A percentile compares a stretch with the other conserved stretches of the same genome.
Conservation (phyloP, 2,797 vertebrate genomes). For the Argya squamiceps region DNA sequence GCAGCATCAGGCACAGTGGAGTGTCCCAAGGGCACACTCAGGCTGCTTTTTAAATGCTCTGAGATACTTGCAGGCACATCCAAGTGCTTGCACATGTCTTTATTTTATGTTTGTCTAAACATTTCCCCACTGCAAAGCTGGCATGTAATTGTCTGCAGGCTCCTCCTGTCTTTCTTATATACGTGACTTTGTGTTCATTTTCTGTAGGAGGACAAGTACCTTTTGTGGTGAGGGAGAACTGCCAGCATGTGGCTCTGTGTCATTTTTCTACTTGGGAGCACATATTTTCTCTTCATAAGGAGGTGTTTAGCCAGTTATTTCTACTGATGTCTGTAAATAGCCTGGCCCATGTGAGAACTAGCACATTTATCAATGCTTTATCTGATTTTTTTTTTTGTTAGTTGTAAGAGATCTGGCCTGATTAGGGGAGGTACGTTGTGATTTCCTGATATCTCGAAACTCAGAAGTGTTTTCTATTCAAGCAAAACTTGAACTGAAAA, state of each 20-base stretch:
- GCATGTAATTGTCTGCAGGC: neutral
- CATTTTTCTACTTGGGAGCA: neutral
- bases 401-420: neutral
- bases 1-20: neutral
- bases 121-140: neutral
- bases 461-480: slow-evolving; percentile 4
- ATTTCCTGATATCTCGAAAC: slow-evolving; percentile 29
- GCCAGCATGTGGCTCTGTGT: neutral
- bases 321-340: neutral
- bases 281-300: neutral
- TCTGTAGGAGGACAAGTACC: neutral
- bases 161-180: neutral
- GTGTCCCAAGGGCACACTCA: neutral
- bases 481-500: neutral
- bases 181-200: neutral
- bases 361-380: neutral
- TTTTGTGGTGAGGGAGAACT: neutral
- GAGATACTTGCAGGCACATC: neutral
- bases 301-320: neutral
- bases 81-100: neutral
- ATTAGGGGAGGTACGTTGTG: neutral
- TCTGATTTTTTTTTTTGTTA: neutral
- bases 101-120: neutral
- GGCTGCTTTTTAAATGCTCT: neutral
- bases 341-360: neutral